These are phyloP conservation scores for Chitala chitala DNA, from an alignment of 2,113 vertebrate species.

Conservation along the genomic window DNA sequence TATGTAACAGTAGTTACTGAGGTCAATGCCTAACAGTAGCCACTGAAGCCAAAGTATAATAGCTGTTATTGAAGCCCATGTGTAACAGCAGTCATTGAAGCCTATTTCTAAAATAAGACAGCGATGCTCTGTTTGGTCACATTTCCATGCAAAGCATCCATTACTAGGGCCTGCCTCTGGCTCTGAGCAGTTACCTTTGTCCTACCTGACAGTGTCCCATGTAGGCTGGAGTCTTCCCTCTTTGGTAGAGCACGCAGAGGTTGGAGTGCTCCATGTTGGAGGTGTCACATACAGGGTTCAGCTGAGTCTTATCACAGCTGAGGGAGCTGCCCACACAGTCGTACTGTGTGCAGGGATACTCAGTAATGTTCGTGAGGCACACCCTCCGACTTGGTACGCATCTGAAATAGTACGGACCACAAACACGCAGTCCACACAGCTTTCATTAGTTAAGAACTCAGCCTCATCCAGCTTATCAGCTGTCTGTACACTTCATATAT, in stretches of 20 bases:
- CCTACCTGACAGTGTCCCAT: slow-evolving; percentile 87
- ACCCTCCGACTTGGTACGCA: slow-evolving; percentile 80
- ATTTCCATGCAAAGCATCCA: not conserved
- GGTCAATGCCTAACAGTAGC: not conserved
- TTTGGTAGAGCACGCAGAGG: slow-evolving; percentile 80
- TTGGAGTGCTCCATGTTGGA: slow-evolving; percentile 77
- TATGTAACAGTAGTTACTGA: not conserved
- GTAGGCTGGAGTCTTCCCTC: slow-evolving; percentile 83
- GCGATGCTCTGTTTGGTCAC: not conserved
- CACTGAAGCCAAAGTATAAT: not conserved
- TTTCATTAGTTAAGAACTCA: not conserved
- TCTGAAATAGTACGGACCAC: slow-evolving; percentile 53
- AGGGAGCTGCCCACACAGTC: slow-evolving; percentile 77
- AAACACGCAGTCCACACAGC: not conserved
- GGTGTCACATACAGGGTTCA: slow-evolving; percentile 85
- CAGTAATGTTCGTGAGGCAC: slow-evolving; percentile 79
- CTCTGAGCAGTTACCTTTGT: not conserved
- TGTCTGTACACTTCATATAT: too few species aligned
- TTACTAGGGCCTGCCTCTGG: not conserved
- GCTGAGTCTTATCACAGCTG: slow-evolving; percentile 69
- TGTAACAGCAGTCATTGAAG: not conserved
- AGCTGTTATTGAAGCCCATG: not conserved
- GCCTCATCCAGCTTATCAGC: too few species aligned
- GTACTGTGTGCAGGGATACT: slow-evolving; percentile 76
- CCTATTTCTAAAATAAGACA: not conserved